A percentile compares a stretch with the other conserved stretches of the same genome.
Conservation (phyloP, 1,140 invertebrate genomes). For the Micrasema longulum region DNA sequence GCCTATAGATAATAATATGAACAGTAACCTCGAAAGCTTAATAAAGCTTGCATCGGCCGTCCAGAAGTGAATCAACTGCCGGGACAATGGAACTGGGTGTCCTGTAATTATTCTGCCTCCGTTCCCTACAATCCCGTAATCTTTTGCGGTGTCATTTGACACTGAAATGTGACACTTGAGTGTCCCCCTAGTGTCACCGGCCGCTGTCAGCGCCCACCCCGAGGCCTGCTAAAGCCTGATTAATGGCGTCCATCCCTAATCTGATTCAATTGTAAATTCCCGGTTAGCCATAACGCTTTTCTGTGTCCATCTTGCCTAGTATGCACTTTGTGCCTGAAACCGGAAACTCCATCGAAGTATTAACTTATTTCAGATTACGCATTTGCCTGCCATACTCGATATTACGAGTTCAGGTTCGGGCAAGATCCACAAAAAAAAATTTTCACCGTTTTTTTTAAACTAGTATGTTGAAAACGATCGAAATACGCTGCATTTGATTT, state of each 20-base stretch:
- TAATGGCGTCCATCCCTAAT: conserved; percentile 29
- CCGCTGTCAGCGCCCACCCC: conserved; percentile 12
- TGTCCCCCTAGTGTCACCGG: conserved; percentile 7
- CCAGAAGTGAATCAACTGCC: no score
- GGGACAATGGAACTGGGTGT: neutral
- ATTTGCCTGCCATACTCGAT: no score
- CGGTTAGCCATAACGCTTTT: neutral
- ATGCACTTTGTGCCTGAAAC: no score
- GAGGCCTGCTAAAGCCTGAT: conserved; percentile 28
- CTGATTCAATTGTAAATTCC: conserved; percentile 34
- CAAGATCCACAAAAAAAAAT: no score
- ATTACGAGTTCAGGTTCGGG: no score
- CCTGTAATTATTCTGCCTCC: conserved; percentile 27
- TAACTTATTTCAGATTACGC: no score
- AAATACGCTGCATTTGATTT: no score
- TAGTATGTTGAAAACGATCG: no score
- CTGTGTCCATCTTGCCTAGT: no score
- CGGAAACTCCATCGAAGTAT: no score
- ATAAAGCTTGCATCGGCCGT: conserved; percentile 13
- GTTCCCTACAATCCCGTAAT: conserved; percentile 29
- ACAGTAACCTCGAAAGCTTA: conserved; percentile 21
- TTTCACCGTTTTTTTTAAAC: no score
- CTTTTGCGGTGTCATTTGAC: conserved; percentile 37
- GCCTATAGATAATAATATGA: neutral
- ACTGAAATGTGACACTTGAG: conserved; percentile 30